Conservation (phyloP, 2,797 vertebrate genomes). For the Coregonus ussuriensis region DNA sequence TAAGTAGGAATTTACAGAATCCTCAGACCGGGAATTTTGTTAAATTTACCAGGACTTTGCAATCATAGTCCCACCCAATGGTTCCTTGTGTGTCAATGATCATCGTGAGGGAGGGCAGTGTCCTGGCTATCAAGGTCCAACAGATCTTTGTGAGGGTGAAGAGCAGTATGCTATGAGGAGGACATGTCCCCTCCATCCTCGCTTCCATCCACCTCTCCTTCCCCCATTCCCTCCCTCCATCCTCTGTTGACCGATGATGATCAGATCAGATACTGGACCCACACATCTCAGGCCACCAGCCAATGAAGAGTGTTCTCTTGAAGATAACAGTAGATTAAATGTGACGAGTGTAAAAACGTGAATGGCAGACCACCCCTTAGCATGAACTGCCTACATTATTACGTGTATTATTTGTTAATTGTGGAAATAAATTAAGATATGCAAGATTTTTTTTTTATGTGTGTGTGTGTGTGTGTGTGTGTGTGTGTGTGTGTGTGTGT, state of each 20-base stretch:
- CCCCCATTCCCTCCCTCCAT: not conserved
- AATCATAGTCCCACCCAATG: not conserved
- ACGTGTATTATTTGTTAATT: too few relatives aligned
- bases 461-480: too few relatives aligned
- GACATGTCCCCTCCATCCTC: not conserved
- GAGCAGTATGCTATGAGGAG: conserved; percentile 64
- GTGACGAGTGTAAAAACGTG: not conserved
- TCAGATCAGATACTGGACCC: not conserved
- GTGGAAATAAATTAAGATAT: too few relatives aligned
- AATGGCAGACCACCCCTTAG: too few relatives aligned
- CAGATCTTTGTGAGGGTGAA: conserved; percentile 85
- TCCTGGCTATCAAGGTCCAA: conserved; percentile 78
- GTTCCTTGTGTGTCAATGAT: not conserved
- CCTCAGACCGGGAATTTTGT: not conserved
- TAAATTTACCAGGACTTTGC: not conserved
- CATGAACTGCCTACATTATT: too few relatives aligned
- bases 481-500: too few relatives aligned
- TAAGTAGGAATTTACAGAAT: not conserved
- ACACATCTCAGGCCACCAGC: not conserved
- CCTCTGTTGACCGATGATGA: not conserved
- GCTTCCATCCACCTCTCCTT: not conserved
- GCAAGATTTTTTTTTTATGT: too few relatives aligned
- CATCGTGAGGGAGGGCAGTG: conserved; percentile 86
- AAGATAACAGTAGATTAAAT: not conserved
- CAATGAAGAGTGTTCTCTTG: not conserved